Base-by-base conservation (phyloP, 2,113 vertebrate genomes). In the Psilopsiagon aurifrons region DNA sequence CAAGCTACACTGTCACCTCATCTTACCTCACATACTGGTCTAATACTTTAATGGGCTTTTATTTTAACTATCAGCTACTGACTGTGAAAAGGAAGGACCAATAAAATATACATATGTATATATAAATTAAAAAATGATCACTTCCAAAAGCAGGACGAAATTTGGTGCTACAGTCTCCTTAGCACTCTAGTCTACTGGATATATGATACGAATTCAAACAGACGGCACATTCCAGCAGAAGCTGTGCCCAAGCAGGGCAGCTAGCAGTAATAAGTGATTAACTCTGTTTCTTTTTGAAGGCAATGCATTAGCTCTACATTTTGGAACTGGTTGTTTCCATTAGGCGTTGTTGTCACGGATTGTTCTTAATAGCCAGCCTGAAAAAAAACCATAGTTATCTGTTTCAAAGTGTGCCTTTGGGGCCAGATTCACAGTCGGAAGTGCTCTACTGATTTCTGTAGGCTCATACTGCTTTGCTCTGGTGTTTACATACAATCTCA, bases 371-470 rank as follows among this genome's bases (percentile, higher is more conserved):
- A 95, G 37, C 37, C 51, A 91, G 37, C 5, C 49, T 83, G 78
- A 83, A 95, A 87, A 95, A 86, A 85, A 83, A 22, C 0, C 13
- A 59, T 54, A 90, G 43, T 49, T 84, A 71, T 78, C 1, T 1
- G n/a, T 90, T 91, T 91, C 91, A 89, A 91, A 91, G 63, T 51
- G 22, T 93, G 77, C 78, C 85, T 90, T 76, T 83, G 67, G 74
- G 93, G 86, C 33, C 39, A 85, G 70, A 85, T 76, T 87, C 37
- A 7, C 70, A 92, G 66, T 51, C 4, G 1, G 71, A 90, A 80
- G 54, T 70, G 28, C 47, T 89, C 66, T 89, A 24, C 35, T 69
- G 62, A 37, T 49, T 85, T 95, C 81, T 46, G 28, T 23, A 79
- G 31, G 37, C 31, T 78, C 76, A 55, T 46, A 43, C n/a, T 77